These are phyloP conservation scores for Callaeas wilsoni DNA, from an alignment of 2,113 vertebrate genomes.

Conservation along the genomic window DNA sequence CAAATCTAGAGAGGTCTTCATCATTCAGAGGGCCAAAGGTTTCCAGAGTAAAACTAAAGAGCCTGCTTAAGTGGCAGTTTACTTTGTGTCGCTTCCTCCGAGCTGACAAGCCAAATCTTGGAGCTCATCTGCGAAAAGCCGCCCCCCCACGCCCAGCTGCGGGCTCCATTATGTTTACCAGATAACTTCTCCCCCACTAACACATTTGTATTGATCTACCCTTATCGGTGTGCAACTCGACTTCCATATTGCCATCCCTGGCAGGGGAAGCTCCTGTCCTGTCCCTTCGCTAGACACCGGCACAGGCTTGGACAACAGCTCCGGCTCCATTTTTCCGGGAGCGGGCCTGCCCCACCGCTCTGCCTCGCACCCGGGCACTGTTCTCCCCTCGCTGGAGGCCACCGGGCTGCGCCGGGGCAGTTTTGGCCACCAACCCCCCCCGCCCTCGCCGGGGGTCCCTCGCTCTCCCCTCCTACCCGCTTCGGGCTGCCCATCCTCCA, in stretches of 20 bases:
- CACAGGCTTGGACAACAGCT: constrained; percentile 28
- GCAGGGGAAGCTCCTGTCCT: constrained; percentile 1
- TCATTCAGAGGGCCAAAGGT: not conserved
- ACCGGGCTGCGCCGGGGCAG: not conserved
- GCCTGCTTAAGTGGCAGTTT: not conserved
- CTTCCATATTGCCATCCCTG: constrained; percentile 39
- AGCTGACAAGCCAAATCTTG: constrained; percentile 8
- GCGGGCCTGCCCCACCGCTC: constrained; percentile 1
- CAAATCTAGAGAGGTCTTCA: not conserved
- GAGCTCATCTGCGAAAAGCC: not conserved
- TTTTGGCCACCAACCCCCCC: not conserved
- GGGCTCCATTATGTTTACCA: constrained; percentile 41
- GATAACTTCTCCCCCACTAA: constrained; percentile 25
- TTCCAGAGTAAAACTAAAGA: not conserved
- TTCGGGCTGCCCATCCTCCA: not conserved
- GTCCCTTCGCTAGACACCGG: not conserved
- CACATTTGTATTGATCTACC: constrained; percentile 27
- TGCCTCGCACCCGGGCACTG: not conserved
- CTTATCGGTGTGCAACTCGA: constrained; percentile 46
- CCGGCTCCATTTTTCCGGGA: constrained; percentile 17
- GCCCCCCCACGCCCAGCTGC: not conserved
- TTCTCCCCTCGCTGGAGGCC: not conserved
- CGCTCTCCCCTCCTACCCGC: not conserved
- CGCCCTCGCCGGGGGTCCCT: not conserved
- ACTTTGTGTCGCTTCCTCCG: not conserved